Evolutionary conservation across 2,888 invertebrate genomes (phyloP).

Genomic region (Mesorhabditis belari): DNA sequence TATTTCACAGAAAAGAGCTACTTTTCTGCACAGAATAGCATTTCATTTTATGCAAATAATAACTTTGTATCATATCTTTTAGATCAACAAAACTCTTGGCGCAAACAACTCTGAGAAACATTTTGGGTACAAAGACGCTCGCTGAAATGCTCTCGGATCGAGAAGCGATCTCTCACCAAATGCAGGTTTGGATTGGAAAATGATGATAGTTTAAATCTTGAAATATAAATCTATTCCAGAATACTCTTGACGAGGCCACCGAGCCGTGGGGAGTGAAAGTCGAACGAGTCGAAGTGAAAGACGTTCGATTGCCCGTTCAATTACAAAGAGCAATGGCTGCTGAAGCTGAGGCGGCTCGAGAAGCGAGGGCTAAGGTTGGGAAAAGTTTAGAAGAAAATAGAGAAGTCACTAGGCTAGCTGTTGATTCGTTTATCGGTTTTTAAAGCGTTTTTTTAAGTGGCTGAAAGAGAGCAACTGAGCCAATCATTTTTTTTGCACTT

Average conservation of each 20-base stretch:
- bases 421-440: no score
- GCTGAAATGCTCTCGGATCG: constrained; percentile 93
- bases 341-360: constrained; percentile 43
- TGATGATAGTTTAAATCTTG: no score
- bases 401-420: no score
- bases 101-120: constrained; percentile 64
- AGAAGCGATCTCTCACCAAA: constrained; percentile 82
- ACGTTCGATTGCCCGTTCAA: constrained; percentile 40
- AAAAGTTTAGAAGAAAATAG: no score
- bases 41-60: not conserved
- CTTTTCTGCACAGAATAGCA: not conserved
- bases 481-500: not conserved
- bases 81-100: constrained; percentile 51
- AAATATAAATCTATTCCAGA: constrained; percentile 2
- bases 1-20: no score
- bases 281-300: constrained; percentile 83
- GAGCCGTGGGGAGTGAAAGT: constrained; percentile 58
- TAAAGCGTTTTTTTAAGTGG: not conserved
- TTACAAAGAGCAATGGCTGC: constrained; percentile 45
- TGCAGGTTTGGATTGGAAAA: constrained; percentile 65
- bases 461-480: not conserved
- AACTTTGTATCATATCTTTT: not conserved
- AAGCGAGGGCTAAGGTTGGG: constrained; percentile 39
- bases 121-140: constrained; percentile 88
- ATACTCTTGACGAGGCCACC: constrained; percentile 55